Percentiles rank a stretch among this genome's conserved stretches.
Conservation (phyloP, 2,888 invertebrate species). For the Temnothorax rugatulus region DNA sequence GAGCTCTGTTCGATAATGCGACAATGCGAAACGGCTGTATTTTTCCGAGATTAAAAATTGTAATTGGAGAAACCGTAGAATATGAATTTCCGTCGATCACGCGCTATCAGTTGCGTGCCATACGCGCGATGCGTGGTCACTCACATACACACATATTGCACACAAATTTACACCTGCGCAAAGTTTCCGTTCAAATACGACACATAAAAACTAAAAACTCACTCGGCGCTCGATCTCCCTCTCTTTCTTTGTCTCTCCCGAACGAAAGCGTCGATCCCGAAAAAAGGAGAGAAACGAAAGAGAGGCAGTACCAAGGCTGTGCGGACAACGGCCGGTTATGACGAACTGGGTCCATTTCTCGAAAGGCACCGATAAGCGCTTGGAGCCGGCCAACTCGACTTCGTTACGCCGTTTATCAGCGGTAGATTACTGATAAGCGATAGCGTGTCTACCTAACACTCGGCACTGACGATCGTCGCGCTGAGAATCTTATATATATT, state of each 20-base stretch:
- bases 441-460: conserved; percentile 71
- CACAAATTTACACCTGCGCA: neutral
- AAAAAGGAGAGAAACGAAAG: neutral
- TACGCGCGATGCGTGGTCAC: neutral
- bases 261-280: neutral
- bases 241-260: neutral
- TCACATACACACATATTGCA: neutral
- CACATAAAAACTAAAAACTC: neutral
- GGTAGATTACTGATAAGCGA: conserved; percentile 82
- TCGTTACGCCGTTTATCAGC: conserved; percentile 77
- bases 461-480: conserved; percentile 11
- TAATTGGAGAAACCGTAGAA: neutral
- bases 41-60: neutral
- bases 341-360: conserved; percentile 74
- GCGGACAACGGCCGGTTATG: conserved; percentile 61
- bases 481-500: conserved; percentile 40
- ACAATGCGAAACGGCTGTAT: neutral
- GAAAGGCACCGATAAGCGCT: conserved; percentile 68
- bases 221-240: neutral
- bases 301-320: conserved; percentile 33
- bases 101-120: conserved; percentile 24
- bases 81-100: conserved; percentile 11
- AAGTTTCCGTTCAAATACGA: neutral
- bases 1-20: neutral
- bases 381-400: conserved; percentile 69